Evolutionary conservation across 2,113 vertebrate species (phyloP).

Genomic region (Sporophila hypoxantha): DNA sequence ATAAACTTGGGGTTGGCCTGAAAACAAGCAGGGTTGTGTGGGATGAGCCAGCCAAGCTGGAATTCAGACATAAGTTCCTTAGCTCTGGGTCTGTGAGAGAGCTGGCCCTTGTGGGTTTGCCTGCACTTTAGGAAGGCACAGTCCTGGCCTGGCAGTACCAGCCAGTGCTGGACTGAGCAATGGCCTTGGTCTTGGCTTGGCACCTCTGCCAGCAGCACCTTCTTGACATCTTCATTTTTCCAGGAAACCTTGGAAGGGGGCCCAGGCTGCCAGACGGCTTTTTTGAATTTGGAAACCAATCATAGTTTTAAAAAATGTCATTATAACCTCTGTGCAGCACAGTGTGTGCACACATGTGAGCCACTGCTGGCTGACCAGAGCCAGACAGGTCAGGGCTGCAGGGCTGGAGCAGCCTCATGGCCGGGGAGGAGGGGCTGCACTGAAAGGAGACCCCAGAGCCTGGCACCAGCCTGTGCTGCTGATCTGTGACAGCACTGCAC

Average conservation of each 20-base stretch:
- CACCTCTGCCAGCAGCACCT: not conserved
- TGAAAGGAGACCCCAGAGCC: not conserved
- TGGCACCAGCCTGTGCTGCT: rapidly evolving
- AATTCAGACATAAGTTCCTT: not conserved
- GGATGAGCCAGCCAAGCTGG: not conserved
- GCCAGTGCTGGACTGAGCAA: rapidly evolving
- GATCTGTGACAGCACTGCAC: not conserved
- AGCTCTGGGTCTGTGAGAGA: rapidly evolving
- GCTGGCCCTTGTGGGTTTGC: not conserved
- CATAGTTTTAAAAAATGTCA: not conserved
- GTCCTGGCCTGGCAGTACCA: not conserved
- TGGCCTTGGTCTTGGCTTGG: not conserved
- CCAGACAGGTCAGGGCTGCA: not conserved
- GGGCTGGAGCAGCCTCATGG: not conserved
- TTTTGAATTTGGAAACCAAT: not conserved
- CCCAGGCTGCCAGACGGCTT: not conserved
- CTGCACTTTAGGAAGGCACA: not conserved
- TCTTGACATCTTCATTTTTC: not conserved
- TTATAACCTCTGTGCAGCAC: not conserved
- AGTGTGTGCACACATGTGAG: not conserved
- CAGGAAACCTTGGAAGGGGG: slow-evolving; percentile 21
- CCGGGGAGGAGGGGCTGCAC: not conserved
- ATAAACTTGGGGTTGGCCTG: not conserved
- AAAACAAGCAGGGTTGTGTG: not conserved
- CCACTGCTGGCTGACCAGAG: not conserved